Conservation (phyloP, 2,113 vertebrate species). For the Bombycilla garrulus region DNA sequence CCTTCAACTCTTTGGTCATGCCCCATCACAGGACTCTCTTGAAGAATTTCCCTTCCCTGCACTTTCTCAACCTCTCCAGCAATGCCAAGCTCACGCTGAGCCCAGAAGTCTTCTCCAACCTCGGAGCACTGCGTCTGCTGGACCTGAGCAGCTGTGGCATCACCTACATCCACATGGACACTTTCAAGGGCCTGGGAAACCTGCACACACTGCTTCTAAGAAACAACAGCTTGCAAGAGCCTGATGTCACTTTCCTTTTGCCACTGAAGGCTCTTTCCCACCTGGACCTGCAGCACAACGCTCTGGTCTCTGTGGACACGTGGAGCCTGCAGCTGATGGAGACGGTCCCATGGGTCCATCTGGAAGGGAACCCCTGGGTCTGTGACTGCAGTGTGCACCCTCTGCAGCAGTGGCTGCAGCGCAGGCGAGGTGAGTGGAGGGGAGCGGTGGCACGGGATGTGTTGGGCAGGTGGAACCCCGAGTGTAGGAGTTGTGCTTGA, state of each 20-base stretch:
- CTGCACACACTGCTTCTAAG: constrained; percentile 60
- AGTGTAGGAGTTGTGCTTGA: background rate
- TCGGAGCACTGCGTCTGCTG: constrained; percentile 30
- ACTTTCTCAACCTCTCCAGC: constrained; percentile 67
- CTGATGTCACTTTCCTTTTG: background rate
- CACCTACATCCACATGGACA: constrained; percentile 1
- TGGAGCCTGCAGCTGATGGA: constrained; percentile 9
- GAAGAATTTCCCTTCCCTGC: constrained; percentile 41
- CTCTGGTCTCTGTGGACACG: background rate
- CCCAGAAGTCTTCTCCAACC: constrained; percentile 66
- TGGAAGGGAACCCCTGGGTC: constrained; percentile 37
- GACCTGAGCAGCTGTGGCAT: constrained; percentile 71
- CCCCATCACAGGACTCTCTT: constrained; percentile 36
- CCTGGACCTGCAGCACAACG: constrained; percentile 58
- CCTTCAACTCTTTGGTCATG: constrained; percentile 58
- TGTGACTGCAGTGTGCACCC: background rate
- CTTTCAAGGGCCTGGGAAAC: constrained; percentile 56
- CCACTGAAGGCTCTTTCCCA: constrained; percentile 18
- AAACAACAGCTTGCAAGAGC: constrained; percentile 45
- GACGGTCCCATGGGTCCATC: background rate
- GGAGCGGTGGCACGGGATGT: background rate
- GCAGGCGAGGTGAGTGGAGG: background rate
- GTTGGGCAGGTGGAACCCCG: rapidly evolving
- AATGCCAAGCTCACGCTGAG: constrained; percentile 73
- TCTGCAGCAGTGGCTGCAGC: constrained; percentile 34